These are phyloP conservation scores for Corythornis vintsioides DNA, from an alignment of 2,113 vertebrate genomes.

Conservation along the genomic window DNA sequence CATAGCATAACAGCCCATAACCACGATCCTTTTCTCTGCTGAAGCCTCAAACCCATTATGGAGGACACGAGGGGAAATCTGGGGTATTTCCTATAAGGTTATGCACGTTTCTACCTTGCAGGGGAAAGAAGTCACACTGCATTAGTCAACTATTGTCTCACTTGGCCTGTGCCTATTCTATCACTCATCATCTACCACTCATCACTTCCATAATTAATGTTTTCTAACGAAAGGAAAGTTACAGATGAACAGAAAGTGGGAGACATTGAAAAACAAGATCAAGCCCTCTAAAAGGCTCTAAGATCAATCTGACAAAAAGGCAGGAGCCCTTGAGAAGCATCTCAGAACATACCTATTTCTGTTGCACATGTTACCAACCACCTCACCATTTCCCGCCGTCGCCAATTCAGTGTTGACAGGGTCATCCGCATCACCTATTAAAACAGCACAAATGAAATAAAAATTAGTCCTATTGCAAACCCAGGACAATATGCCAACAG, in stretches of 20 bases:
- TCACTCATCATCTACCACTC: not conserved
- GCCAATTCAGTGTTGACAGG: slow-evolving; percentile 85
- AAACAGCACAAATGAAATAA: not conserved
- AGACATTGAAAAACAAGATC: not conserved
- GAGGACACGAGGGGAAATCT: not conserved
- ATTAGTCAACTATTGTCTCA: not conserved
- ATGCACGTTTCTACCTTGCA: not conserved
- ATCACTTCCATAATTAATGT: not conserved
- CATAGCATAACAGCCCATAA: not conserved
- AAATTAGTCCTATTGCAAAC: not conserved
- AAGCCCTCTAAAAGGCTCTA: not conserved
- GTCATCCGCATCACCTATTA: slow-evolving; percentile 87
- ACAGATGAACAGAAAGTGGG: not conserved
- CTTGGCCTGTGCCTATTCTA: not conserved
- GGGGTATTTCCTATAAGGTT: not conserved
- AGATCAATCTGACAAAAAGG: not conserved
- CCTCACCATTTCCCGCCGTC: slow-evolving; percentile 86
- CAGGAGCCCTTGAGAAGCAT: not conserved
- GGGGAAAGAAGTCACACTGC: not conserved
- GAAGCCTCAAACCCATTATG: not conserved
- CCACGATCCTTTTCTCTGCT: not conserved
- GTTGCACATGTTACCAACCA: slow-evolving; percentile 88
- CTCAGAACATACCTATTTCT: slow-evolving; percentile 82
- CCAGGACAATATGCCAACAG: not conserved
- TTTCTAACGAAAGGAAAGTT: not conserved